Conservation (phyloP, 2,888 invertebrate species). For the Loripinus fragilis region DNA sequence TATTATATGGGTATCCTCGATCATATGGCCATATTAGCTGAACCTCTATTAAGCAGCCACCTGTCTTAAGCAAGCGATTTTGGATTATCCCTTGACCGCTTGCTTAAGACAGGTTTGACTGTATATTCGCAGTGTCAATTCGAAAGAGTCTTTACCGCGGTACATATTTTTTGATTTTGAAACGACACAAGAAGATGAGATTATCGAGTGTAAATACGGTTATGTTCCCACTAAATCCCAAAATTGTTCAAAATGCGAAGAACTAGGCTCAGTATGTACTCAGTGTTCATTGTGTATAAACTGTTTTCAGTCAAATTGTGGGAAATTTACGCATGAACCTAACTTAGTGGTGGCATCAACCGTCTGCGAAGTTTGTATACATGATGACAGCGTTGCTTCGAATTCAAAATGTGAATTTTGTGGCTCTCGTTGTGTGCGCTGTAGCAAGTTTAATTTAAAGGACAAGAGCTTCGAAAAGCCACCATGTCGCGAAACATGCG, state of each 20-base stretch:
- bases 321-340: too few relatives aligned
- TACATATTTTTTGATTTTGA: too few relatives aligned
- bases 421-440: neutral
- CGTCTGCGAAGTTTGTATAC: too few relatives aligned
- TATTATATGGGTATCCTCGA: too few relatives aligned
- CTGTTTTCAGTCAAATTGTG: constrained; percentile 1
- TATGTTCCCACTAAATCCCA: neutral
- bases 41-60: too few relatives aligned
- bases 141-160: neutral
- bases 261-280: neutral
- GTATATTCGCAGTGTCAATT: neutral
- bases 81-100: too few relatives aligned
- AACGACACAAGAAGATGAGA: too few relatives aligned
- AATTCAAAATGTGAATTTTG: neutral
- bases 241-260: neutral
- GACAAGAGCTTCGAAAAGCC: neutral
- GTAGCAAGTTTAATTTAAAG: neutral
- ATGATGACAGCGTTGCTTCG: neutral
- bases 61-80: too few relatives aligned
- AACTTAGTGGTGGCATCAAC: too few relatives aligned
- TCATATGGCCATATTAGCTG: too few relatives aligned
- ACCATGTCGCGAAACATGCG: constrained; percentile 52
- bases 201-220: neutral
- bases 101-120: too few relatives aligned
- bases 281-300: constrained; percentile 2